Conservation (phyloP, 2,888 invertebrate genomes). For the Dicranocentrus wangi region DNA sequence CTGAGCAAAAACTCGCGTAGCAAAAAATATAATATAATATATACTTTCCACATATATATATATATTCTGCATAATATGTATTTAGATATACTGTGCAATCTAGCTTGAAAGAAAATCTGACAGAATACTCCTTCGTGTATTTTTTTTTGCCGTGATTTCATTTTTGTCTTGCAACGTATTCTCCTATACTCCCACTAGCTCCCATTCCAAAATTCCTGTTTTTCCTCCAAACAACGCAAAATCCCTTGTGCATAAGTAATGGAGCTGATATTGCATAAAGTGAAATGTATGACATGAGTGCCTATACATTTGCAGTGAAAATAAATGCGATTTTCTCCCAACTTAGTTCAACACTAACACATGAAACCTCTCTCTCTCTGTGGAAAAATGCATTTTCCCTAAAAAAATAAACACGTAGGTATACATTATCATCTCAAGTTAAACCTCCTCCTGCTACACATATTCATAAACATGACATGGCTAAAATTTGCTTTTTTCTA, state of each 20-base stretch:
- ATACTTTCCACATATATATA: not conserved
- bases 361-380: too few species aligned
- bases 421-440: too few species aligned
- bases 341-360: not conserved
- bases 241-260: constrained; percentile 49
- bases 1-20: not conserved
- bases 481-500: constrained; percentile 27
- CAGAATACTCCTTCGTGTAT: constrained; percentile 32
- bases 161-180: constrained; percentile 8
- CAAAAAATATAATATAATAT: too few species aligned
- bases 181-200: not conserved
- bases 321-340: constrained; percentile 35
- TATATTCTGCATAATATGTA: too few species aligned
- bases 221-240: constrained; percentile 35
- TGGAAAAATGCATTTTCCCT: constrained; percentile 7
- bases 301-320: constrained; percentile 17
- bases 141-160: constrained; percentile 29
- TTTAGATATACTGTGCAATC: constrained; percentile 11
- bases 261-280: constrained; percentile 51
- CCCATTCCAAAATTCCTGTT: not conserved
- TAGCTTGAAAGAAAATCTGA: constrained; percentile 45
- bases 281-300: constrained; percentile 46
- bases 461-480: constrained; percentile 42
- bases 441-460: not conserved
- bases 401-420: too few species aligned